These are phyloP conservation scores for Hippocampus zosterae DNA, from an alignment of 2,113 vertebrate species.

Conservation along the genomic window DNA sequence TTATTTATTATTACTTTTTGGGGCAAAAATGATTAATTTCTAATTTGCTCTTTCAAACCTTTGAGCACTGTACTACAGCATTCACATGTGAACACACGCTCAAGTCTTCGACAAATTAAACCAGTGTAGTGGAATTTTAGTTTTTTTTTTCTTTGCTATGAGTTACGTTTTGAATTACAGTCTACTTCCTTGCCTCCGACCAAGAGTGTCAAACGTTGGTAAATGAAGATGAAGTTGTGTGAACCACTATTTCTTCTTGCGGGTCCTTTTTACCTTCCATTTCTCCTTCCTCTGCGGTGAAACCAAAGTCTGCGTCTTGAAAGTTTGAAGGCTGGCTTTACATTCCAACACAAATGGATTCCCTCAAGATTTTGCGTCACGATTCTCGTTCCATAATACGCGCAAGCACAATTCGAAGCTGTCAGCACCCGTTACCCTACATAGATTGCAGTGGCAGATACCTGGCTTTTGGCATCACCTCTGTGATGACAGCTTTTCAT, in stretches of 20 bases:
- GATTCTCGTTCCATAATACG: conserved; percentile 12
- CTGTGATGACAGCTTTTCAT: conserved; percentile 20
- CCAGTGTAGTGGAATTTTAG: conserved; percentile 1
- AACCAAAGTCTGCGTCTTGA: conserved; percentile 26
- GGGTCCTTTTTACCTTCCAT: conserved; percentile 8
- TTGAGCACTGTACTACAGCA: not conserved
- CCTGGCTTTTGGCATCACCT: conserved; percentile 16
- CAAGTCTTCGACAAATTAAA: not conserved
- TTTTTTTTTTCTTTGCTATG: not conserved
- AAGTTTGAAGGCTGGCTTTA: conserved; percentile 22
- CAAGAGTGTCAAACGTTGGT: conserved; percentile 10
- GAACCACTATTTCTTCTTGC: conserved; percentile 26
- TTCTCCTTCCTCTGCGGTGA: conserved; percentile 13
- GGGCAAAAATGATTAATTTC: conserved; percentile 38
- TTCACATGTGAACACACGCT: conserved; percentile 1
- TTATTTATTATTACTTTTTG: not conserved
- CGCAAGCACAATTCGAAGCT: conserved; percentile 23
- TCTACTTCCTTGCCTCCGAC: not conserved
- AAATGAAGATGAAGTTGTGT: conserved; percentile 32
- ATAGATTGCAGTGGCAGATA: conserved; percentile 12
- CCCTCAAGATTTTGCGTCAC: conserved; percentile 34
- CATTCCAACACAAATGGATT: conserved; percentile 55
- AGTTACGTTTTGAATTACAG: conserved; percentile 29
- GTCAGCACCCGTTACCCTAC: conserved; percentile 20
- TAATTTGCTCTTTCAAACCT: conserved; percentile 9